A percentile compares a stretch with the other conserved stretches of the same genome.
Evolutionary conservation across 2,888 invertebrate genomes (phyloP).

Genomic region (Matsumyia berberina): DNA sequence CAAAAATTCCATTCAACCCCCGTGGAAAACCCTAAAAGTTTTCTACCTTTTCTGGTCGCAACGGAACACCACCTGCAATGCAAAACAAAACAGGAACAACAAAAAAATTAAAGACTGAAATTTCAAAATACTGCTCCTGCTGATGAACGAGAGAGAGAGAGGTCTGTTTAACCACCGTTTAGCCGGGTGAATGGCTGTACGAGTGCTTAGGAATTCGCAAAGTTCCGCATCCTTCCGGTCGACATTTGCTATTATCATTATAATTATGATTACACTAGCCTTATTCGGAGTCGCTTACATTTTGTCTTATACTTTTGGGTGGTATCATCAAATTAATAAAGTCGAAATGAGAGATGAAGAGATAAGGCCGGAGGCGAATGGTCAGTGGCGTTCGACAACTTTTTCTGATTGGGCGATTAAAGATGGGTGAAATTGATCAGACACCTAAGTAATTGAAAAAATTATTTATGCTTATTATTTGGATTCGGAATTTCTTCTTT

Average conservation of each 20-base stretch:
- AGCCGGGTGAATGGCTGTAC: slow-evolving; percentile 40
- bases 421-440: slow-evolving; percentile 12
- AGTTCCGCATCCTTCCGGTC: slow-evolving; percentile 56
- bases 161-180: slow-evolving; percentile 37
- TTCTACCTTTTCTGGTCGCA: slow-evolving; percentile 17
- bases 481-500: background rate
- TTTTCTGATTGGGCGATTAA: slow-evolving; percentile 26
- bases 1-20: background rate
- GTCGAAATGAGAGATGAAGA: slow-evolving; percentile 43
- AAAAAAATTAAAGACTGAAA: background rate
- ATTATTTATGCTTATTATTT: background rate
- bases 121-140: slow-evolving; percentile 5
- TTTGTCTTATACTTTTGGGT: slow-evolving; percentile 29
- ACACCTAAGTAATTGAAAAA: slow-evolving; percentile 15
- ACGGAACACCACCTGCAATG: slow-evolving; percentile 31
- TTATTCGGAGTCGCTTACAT: slow-evolving; percentile 41
- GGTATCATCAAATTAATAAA: slow-evolving; percentile 60
- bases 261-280: slow-evolving; percentile 47
- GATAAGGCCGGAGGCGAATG: slow-evolving; percentile 9
- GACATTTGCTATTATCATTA: slow-evolving; percentile 48
- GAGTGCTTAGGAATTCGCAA: slow-evolving; percentile 43
- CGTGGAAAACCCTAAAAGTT: slow-evolving; percentile 38
- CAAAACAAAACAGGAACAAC: slow-evolving; percentile 13
- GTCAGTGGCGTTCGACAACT: slow-evolving; percentile 32
- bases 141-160: background rate